Evolutionary conservation across 2,797 vertebrate species (phyloP), one percentile per base, ranked within the genome.

Genomic region (Acridotheres tristis): DNA sequence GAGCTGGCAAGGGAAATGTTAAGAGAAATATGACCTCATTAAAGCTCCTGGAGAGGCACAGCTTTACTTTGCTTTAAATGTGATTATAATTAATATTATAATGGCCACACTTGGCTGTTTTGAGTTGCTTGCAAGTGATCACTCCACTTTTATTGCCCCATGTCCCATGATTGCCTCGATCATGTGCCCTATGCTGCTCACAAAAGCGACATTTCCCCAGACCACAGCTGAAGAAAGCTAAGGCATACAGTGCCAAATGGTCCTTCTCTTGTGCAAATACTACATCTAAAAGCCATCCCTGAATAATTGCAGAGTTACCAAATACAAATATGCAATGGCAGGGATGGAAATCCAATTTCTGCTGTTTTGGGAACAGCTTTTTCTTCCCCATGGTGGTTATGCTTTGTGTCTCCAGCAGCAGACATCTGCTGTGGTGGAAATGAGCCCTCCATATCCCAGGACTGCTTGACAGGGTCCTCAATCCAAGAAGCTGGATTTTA

Each of bases 301-400:
- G 11, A 40, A 40, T 40, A 25, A 76, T 42, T 40, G 23, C 40
- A 58, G 51, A 80, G 34, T 45, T 79, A 29, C 21, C 57, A 57
- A 73, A 76, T 2, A 2, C 40, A 79, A 53, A n/a, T 26, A 7
- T 0, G 0, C 5, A 9, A 11, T 22, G 26, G 23, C 21, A 16
- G n/a, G 18, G 19, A n/a, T 2, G 1, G 43, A 79, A 88, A 77
- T 62, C n/a, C 21, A 21, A 0, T 67, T 85, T 36, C 63, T 85
- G 42, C 25, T 32, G 7, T 2, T 75, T 72, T 4, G 20, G 36
- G 42, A 71, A 50, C 16, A 77, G 29, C 14, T 51, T 73, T 87
- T 59, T 36, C 27, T 73, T 76, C 26, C 67, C 63, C 7, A 0
- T 19, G 59, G 23, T 5, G 10, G 10, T 54, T 63, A 57, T 65